Evolutionary conservation across 2,113 vertebrate genomes (phyloP), one percentile per base, ranked within the genome.

Genomic region (Paratilapia polleni): DNA sequence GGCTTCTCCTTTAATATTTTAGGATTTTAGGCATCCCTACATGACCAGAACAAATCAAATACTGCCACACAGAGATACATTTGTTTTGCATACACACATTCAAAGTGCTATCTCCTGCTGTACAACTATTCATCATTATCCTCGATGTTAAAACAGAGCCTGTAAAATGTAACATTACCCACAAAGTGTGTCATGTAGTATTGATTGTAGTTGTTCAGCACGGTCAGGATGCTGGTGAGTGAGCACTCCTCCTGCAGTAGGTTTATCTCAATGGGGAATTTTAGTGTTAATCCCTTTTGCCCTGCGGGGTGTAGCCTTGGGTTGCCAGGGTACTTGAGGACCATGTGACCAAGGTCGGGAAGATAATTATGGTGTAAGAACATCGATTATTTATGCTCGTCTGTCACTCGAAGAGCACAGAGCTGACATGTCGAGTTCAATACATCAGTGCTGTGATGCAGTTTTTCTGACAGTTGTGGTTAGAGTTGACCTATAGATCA

Each of bases 301-400:
- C 28, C 88, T 3, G 13, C 31, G 58, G 87, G 85, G 88, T 68
- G 82, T 49, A 80, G 85, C 63, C 66, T 77, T 58, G 20, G 56
- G 75, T 85, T 81, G 66, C 63, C 54, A 36, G 74, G 87, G 83
- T 77, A 82, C 84, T 59, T 73, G 20, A 76, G 84, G 60, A 86
- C 81, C 89, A 82, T 61, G 92, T 82, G 88, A 88, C 80, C 56
- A 87, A 92, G 91, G 89, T 92, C 82, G 85, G 77, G 92, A 74
- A 34, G 91, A 91, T 91, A 88, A 91, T 93, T 93, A 90, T 78
- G 83, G 84, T 83, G 85, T 68, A 88, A 52, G 9, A 81, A 47
- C 83, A 94, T 95, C 49, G 92, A 94, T 95, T 92, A 95, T 95
- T 95, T 87, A 95, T 77, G 89, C 68, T 77, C 1, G 8, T 56